phyloP scores from a whole-genome alignment of 2,113 vertebrate genomes.

The Oceanites oceanicus region DNA sequence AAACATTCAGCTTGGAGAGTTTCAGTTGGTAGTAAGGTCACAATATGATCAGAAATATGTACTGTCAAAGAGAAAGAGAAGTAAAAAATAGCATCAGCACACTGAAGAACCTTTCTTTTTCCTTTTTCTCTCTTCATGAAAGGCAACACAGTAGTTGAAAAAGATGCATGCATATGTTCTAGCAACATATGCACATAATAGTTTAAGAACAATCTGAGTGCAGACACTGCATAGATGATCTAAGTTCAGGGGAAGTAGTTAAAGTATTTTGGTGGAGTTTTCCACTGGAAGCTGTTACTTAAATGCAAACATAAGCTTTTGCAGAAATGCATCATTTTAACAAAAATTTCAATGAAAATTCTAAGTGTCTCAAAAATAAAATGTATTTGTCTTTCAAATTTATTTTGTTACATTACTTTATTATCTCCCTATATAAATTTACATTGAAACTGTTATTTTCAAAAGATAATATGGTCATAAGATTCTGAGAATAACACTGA shows the following conservation, averaged over 20 bases:
- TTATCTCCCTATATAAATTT: background rate
- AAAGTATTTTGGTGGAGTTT: background rate
- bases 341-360: background rate
- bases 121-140: background rate
- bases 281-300: background rate
- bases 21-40: background rate
- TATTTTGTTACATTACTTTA: background rate
- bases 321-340: background rate
- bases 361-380: background rate
- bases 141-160: background rate
- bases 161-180: background rate
- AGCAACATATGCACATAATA: background rate
- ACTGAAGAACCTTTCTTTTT: background rate
- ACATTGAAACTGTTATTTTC: background rate
- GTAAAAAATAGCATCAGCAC: background rate
- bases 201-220: background rate
- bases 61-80: background rate
- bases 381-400: background rate
- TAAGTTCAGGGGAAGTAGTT: background rate
- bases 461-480: background rate
- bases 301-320: background rate
- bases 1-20: background rate
- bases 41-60: background rate
- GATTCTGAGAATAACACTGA: background rate
- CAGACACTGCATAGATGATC: background rate